A percentile compares a stretch with the other conserved stretches of the same genome.
Conservation (phyloP, 2,888 invertebrate genomes). For the Vesta saturnalis region DNA sequence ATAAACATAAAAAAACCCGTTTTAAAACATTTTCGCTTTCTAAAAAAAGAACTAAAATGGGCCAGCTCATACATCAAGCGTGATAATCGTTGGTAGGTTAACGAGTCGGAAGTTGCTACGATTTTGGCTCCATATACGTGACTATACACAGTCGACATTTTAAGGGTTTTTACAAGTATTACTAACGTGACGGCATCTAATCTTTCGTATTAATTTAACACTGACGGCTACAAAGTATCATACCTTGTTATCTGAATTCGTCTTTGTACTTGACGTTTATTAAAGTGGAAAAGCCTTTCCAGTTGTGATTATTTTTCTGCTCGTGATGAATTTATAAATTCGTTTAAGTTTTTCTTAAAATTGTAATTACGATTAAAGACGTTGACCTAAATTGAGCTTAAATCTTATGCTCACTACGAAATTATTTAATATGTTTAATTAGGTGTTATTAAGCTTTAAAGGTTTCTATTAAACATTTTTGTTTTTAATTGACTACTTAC, state of each 20-base stretch:
- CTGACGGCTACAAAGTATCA: neutral
- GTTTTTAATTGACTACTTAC: no score
- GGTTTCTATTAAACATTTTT: neutral
- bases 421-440: neutral
- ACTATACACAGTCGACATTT: constrained; percentile 14
- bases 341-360: neutral
- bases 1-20: constrained; percentile 23
- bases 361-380: neutral
- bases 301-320: neutral
- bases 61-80: constrained; percentile 20
- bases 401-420: neutral
- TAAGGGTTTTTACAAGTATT: constrained; percentile 30
- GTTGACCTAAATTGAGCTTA: neutral
- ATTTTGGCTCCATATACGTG: constrained; percentile 30
- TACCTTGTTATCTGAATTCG: neutral
- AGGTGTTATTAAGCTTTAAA: neutral
- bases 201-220: neutral
- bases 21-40: constrained; percentile 20
- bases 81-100: constrained; percentile 24
- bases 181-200: constrained; percentile 10
- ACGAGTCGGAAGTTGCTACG: constrained; percentile 29
- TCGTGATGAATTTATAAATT: neutral
- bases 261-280: neutral
- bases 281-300: neutral
- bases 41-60: constrained; percentile 7